Percentiles rank a stretch among this genome's conserved stretches.
Evolutionary conservation across 2,113 vertebrate genomes (phyloP).

Genomic region (Smithornis capensis): DNA sequence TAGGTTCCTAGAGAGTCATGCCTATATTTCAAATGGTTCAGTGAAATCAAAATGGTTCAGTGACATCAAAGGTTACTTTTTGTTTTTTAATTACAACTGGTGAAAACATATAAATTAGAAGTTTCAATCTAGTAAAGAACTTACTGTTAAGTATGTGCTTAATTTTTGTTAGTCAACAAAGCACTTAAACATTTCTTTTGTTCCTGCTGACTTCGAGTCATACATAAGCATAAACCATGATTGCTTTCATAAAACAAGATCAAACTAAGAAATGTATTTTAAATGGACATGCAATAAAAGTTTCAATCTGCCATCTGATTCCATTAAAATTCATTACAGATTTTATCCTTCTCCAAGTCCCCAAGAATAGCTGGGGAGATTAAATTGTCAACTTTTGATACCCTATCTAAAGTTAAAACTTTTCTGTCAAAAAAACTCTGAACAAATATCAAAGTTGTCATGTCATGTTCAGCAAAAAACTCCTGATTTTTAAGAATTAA

Average conservation of each 20-base stretch:
- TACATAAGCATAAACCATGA: background rate
- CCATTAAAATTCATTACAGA: background rate
- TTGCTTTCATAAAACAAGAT: background rate
- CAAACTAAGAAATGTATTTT: background rate
- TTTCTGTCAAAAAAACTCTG: background rate
- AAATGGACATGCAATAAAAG: background rate
- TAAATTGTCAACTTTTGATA: background rate
- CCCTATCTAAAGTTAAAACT: background rate
- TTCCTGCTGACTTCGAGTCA: background rate
- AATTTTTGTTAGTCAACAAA: background rate
- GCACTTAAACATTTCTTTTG: fast-evolving
- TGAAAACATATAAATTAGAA: background rate
- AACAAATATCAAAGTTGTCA: background rate
- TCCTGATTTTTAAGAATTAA: background rate
- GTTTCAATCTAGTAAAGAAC: background rate
- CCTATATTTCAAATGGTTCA: background rate
- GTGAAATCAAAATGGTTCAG: background rate
- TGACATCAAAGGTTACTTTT: background rate
- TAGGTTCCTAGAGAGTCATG: background rate
- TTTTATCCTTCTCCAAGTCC: background rate
- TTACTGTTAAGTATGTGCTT: background rate
- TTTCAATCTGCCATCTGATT: background rate
- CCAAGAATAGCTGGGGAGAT: background rate
- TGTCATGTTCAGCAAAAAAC: background rate
- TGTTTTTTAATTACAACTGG: background rate